A percentile compares a stretch with the other conserved stretches of the same genome.
Conservation (phyloP, 2,113 vertebrate genomes). For the Ariopsis seemanni region DNA sequence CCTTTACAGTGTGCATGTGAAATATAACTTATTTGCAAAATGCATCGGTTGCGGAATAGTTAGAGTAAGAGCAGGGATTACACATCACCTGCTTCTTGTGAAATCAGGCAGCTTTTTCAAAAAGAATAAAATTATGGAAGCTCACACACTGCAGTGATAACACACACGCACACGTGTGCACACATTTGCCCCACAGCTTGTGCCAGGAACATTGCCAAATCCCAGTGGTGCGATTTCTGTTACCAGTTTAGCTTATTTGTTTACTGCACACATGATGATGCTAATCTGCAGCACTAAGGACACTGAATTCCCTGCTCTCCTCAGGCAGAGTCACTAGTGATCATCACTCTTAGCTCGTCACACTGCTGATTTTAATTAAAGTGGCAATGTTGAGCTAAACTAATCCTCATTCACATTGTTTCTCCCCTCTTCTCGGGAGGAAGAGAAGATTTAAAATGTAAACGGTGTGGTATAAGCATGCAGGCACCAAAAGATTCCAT, state of each 20-base stretch:
- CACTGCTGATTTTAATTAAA: constrained; percentile 1
- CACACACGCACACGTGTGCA: neutral
- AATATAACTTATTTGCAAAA: neutral
- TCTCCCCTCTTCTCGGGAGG: neutral
- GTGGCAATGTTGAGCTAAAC: neutral
- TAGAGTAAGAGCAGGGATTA: neutral
- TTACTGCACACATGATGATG: neutral
- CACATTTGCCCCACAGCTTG: neutral
- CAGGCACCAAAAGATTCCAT: neutral
- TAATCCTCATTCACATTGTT: constrained; percentile 4
- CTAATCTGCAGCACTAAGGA: neutral
- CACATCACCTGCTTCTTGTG: neutral
- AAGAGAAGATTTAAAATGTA: neutral
- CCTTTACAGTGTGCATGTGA: neutral
- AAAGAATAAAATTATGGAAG: neutral
- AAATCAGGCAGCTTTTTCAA: neutral
- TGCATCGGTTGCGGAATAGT: neutral
- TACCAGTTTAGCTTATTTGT: neutral
- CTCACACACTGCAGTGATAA: neutral
- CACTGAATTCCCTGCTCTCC: neutral
- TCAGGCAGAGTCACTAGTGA: neutral
- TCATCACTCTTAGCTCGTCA: neutral
- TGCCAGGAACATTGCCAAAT: neutral
- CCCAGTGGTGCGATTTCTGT: neutral
- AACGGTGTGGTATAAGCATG: neutral